Conservation (phyloP, 2,113 vertebrate species). For the Dendrocopos noguchii region DNA sequence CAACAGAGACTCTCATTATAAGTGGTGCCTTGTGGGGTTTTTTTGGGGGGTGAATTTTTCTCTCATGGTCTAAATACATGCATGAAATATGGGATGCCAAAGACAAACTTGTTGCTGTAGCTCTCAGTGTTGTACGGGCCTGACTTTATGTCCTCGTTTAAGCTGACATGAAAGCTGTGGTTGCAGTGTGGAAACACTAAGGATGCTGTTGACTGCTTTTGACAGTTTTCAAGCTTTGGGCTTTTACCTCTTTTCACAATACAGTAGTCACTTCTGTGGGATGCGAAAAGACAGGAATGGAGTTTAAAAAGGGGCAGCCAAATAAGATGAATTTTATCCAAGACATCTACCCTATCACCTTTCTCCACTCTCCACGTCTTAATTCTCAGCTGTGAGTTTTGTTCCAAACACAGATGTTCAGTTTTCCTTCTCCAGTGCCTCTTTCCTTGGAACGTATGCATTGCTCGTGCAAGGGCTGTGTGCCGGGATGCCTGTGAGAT, state of each 20-base stretch:
- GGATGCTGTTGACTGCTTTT: neutral
- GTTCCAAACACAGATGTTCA: neutral
- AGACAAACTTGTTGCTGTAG: neutral
- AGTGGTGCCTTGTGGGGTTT: neutral
- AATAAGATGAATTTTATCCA: neutral
- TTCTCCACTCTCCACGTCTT: neutral
- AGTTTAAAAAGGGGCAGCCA: neutral
- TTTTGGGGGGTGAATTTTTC: constrained; percentile 27
- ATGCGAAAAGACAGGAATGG: constrained; percentile 28
- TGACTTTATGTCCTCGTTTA: neutral
- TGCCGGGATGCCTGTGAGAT: neutral
- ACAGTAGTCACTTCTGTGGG: constrained; percentile 24
- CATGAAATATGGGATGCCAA: constrained; percentile 45
- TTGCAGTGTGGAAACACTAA: neutral
- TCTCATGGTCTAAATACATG: constrained; percentile 55
- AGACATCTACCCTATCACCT: neutral
- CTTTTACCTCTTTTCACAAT: constrained; percentile 63
- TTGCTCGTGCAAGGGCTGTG: neutral
- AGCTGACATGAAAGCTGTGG: neutral
- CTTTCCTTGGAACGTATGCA: neutral
- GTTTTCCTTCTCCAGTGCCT: neutral
- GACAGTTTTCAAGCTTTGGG: neutral
- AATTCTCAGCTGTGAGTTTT: neutral
- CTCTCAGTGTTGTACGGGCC: neutral
- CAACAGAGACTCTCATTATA: constrained; percentile 45